Base-by-base conservation (phyloP, 2,113 vertebrate genomes). In the Marmota monax region DNA sequence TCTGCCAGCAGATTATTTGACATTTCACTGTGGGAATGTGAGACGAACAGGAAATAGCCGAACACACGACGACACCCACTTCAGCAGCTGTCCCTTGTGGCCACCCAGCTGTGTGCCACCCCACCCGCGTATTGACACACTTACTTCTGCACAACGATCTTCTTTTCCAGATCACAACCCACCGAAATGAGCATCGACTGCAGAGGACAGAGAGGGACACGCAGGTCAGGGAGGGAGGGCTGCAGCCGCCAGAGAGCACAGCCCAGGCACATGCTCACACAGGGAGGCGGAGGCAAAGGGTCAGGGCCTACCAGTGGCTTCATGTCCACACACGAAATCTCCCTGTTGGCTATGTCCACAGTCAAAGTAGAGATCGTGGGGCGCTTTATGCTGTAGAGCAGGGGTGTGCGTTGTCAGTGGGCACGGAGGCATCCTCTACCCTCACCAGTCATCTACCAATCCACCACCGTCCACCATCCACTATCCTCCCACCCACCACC, bases 291-390 rank as follows among this genome's bases (percentile, higher is more conserved):
- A 77, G 23, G 27, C 25, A 42, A 9, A 89, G 18, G 12, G 23
- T 16, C 23, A 29, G 53, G 23, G 84, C 97, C 18, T 92, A 98
- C 98, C 97, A 95, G 84, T 0, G 98, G 97, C 86, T 92, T 92
- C 48, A 98, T 16, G 29, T 97, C 97, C 67, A 98, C 88, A 34
- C 98, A 98, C 0, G 97, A 92, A 16, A 97, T 11, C 7, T 96
- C 92, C 84, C 93, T 98, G 84, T 98, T 95, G 73, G 92, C 93
- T 13, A 98, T 29, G 37, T 98, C 98, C 93, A 98, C 34, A 0
- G 95, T 97, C 22, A 98, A 0, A 2, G 97, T 90, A 2, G 98
- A 98, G 0, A 89, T 1, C 5, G 95, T 87, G 22, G 95, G 12
- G 17, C 34, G 80, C 61, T 90, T 83, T 39, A 97, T 78, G 72